Percentiles rank a stretch among this genome's conserved stretches.
These are phyloP conservation scores for Hydroisotoma schaefferi DNA, from an alignment of 2,888 invertebrate species.

Conservation along the genomic window DNA sequence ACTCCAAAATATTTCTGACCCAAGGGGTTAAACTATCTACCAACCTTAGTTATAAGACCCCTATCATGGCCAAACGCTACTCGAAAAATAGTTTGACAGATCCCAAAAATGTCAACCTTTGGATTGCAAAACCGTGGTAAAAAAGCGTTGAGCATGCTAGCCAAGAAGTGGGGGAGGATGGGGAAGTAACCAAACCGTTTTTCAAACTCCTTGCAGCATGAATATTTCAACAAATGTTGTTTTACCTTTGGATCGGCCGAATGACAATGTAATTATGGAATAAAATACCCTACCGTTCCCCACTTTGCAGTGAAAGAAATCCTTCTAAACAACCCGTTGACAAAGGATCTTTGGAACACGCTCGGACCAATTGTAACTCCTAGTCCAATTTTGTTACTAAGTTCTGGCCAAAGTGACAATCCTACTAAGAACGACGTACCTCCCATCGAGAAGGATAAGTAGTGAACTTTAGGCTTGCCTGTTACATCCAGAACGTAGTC, in stretches of 20 bases:
- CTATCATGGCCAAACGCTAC: slow-evolving; percentile 25
- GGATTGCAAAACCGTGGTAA: slow-evolving; percentile 29
- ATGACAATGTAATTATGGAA: too few species aligned
- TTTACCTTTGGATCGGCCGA: too few species aligned
- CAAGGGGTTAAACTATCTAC: too few species aligned
- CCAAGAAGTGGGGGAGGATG: slow-evolving; percentile 6
- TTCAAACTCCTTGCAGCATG: neutral
- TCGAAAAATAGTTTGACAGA: slow-evolving; percentile 14
- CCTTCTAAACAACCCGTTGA: slow-evolving; percentile 13
- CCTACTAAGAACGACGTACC: slow-evolving; percentile 20
- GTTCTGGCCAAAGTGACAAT: slow-evolving; percentile 14
- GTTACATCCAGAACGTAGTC: slow-evolving; percentile 22
- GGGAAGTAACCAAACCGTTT: neutral
- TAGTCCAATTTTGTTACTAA: slow-evolving; percentile 20
- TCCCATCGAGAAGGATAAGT: slow-evolving; percentile 25
- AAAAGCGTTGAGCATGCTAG: slow-evolving; percentile 19
- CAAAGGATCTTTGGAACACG: slow-evolving; percentile 18
- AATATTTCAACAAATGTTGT: too few species aligned
- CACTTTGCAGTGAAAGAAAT: slow-evolving; percentile 8
- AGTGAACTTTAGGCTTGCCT: slow-evolving; percentile 10
- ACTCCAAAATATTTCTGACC: too few species aligned
- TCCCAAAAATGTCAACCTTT: slow-evolving; percentile 22
- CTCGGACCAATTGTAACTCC: slow-evolving; percentile 27
- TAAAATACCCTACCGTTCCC: slow-evolving; percentile 11
- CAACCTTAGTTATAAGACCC: slow-evolving; percentile 20